These are phyloP conservation scores for Urosaurus nigricauda DNA, from an alignment of 2,797 vertebrate species.

Conservation along the genomic window DNA sequence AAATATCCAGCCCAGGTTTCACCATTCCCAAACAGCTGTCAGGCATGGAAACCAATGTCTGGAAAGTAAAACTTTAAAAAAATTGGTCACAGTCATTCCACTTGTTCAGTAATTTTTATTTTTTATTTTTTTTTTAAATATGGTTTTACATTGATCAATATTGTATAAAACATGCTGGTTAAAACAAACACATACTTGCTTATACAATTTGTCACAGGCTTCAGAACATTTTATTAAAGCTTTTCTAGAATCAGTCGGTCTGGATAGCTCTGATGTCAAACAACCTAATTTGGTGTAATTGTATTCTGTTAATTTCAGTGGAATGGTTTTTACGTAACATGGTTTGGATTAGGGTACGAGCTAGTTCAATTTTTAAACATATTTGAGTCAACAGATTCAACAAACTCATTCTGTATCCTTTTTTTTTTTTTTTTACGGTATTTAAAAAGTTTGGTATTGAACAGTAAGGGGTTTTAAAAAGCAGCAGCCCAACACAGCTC, in stretches of 20 bases:
- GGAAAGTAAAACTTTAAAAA: slow-evolving; percentile 25
- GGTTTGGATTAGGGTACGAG: neutral
- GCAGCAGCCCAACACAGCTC: neutral
- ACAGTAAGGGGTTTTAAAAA: neutral
- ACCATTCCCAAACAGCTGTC: neutral
- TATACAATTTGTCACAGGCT: neutral
- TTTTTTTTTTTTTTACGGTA: neutral
- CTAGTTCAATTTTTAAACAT: neutral
- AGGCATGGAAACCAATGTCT: slow-evolving; percentile 38
- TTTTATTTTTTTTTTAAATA: neutral
- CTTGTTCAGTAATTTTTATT: neutral
- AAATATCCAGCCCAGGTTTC: slow-evolving; percentile 41
- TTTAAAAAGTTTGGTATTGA: neutral
- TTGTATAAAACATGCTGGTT: slow-evolving; percentile 4
- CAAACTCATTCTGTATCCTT: neutral
- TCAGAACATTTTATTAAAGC: slow-evolving; percentile 20
- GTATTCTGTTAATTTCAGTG: slow-evolving; percentile 1
- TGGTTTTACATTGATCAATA: neutral
- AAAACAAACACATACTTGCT: neutral
- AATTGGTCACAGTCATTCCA: neutral
- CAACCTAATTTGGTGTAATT: neutral
- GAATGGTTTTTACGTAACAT: slow-evolving; percentile 17
- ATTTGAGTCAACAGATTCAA: neutral
- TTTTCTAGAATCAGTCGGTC: neutral
- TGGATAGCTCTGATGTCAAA: neutral